Percentiles rank a stretch among this genome's conserved stretches.
Conservation (phyloP, 2,113 vertebrate genomes). For the Glaucomys volans region DNA sequence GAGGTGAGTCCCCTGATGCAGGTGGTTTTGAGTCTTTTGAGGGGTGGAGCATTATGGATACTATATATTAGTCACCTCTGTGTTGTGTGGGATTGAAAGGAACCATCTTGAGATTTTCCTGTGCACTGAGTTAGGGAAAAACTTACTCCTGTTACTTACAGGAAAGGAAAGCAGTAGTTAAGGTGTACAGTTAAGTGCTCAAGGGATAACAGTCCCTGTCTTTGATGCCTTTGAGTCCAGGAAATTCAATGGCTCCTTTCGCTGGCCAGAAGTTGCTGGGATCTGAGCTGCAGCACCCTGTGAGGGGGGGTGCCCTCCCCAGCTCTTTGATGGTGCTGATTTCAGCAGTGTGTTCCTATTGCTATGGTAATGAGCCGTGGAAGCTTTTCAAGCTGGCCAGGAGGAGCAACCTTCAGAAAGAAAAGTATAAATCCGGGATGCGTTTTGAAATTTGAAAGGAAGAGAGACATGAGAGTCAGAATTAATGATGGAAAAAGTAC, state of each 20-base stretch:
- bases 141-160: neutral
- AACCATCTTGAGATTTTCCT: neutral
- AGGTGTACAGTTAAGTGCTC: neutral
- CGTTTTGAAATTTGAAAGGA: neutral
- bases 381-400: neutral
- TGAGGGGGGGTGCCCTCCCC: neutral
- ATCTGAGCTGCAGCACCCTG: rapidly evolving
- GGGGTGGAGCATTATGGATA: neutral
- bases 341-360: neutral
- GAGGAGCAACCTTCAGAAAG: neutral
- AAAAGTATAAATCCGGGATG: neutral
- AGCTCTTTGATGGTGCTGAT: neutral
- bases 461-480: neutral
- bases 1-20: neutral
- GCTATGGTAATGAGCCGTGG: neutral
- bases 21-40: neutral
- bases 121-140: neutral
- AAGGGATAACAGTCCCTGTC: neutral
- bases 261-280: neutral
- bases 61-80: neutral
- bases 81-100: neutral
- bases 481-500: neutral
- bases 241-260: neutral
- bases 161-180: neutral
- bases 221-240: neutral